Evolutionary conservation across 2,113 vertebrate species (phyloP).

Genomic region (Ifrita kowaldi): DNA sequence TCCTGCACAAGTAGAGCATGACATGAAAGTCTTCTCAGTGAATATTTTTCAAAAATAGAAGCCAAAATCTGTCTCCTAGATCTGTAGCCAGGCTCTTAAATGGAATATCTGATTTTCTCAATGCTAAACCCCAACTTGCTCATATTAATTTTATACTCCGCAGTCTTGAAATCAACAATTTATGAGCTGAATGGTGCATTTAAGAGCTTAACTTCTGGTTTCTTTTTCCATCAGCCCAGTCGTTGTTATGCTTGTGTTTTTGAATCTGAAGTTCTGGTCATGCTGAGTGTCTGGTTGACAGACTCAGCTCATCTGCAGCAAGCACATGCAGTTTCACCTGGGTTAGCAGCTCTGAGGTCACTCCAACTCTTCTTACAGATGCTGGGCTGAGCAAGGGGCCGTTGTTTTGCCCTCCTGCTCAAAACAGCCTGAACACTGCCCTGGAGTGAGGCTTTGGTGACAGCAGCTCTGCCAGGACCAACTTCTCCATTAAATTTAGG

Average conservation of each 20-base stretch:
- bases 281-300: neutral
- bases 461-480: neutral
- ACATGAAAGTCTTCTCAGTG: neutral
- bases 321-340: neutral
- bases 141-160: neutral
- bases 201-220: neutral
- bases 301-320: neutral
- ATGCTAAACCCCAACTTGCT: neutral
- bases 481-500: neutral
- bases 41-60: neutral
- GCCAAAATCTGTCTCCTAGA: neutral
- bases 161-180: neutral
- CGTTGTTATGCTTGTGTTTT: neutral
- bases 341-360: neutral
- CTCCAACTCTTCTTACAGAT: neutral
- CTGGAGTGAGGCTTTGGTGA: neutral
- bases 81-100: neutral
- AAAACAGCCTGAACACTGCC: neutral
- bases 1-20: neutral
- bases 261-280: neutral
- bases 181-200: neutral
- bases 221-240: neutral
- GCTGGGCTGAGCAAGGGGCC: neutral
- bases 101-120: neutral
- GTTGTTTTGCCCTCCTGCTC: accelerated